Conservation (phyloP, 2,113 vertebrate genomes). For the Balaeniceps rex region DNA sequence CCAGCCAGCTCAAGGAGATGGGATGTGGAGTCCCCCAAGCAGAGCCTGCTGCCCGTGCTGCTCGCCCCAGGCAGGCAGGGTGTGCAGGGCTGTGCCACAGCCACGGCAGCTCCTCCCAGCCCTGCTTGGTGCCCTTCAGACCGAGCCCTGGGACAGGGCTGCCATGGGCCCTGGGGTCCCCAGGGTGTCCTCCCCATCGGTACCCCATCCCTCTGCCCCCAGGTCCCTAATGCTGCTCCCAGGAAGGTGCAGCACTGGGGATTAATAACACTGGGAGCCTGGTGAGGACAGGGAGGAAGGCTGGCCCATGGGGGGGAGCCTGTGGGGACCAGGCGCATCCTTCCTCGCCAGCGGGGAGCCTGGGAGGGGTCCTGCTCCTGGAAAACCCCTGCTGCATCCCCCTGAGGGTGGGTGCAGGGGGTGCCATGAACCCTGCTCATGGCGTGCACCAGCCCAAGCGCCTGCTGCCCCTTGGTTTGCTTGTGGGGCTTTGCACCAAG, state of each 20-base stretch:
- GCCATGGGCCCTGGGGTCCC: background rate
- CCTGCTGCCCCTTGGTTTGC: fast-evolving
- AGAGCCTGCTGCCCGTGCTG: background rate
- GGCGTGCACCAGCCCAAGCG: background rate
- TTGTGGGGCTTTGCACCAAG: background rate
- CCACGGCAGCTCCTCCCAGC: background rate
- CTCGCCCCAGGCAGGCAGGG: background rate
- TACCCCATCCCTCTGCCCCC: background rate
- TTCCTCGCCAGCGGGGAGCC: fast-evolving
- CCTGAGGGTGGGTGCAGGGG: background rate
- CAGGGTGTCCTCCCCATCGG: background rate
- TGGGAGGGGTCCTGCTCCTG: background rate
- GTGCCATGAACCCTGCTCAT: background rate
- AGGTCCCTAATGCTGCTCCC: background rate
- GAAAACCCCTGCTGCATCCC: background rate
- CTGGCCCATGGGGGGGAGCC: background rate
- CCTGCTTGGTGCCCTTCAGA: background rate
- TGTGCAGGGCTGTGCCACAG: background rate
- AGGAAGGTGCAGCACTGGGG: background rate
- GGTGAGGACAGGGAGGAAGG: background rate
- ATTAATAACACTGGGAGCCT: background rate
- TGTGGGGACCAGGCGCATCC: fast-evolving
- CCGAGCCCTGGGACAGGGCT: fast-evolving
- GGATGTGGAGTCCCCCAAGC: background rate
- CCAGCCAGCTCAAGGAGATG: background rate